These are phyloP conservation scores for Laterallus jamaicensis DNA, from an alignment of 2,113 vertebrate species.

Conservation along the genomic window DNA sequence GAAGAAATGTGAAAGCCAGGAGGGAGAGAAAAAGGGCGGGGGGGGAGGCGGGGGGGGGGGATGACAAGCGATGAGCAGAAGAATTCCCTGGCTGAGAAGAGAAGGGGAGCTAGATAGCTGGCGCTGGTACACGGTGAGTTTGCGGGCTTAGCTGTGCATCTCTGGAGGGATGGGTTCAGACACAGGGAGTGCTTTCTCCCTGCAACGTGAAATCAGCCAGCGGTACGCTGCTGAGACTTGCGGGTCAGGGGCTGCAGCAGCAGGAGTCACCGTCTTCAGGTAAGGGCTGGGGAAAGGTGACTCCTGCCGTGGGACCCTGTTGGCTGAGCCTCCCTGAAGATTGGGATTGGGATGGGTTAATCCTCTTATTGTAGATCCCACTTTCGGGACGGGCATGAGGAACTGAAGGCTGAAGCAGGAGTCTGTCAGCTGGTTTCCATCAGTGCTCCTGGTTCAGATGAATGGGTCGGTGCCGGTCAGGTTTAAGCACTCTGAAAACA, in stretches of 20 bases:
- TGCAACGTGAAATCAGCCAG: background rate
- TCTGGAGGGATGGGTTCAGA: background rate
- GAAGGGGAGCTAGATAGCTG: slow-evolving; percentile 11
- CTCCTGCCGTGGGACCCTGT: background rate
- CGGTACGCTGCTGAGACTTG: background rate
- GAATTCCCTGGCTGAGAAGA: background rate
- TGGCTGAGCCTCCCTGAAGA: accelerated
- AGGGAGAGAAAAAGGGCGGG: background rate
- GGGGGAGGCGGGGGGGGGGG: too few relatives aligned
- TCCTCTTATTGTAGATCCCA: background rate
- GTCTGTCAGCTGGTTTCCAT: background rate
- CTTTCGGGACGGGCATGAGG: accelerated
- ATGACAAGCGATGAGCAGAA: background rate
- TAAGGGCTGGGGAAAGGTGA: background rate
- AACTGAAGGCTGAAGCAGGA: background rate
- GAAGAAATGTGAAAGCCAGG: slow-evolving; percentile 16
- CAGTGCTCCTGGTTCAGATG: background rate
- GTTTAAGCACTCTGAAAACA: background rate
- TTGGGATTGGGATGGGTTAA: background rate
- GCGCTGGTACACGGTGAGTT: background rate
- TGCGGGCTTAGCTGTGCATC: background rate
- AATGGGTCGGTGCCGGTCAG: background rate
- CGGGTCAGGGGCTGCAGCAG: background rate
- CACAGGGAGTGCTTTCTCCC: background rate
- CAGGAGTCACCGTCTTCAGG: background rate